phyloP scores from a whole-genome alignment of 2,888 invertebrate species.

The Lepas anatifera region DNA sequence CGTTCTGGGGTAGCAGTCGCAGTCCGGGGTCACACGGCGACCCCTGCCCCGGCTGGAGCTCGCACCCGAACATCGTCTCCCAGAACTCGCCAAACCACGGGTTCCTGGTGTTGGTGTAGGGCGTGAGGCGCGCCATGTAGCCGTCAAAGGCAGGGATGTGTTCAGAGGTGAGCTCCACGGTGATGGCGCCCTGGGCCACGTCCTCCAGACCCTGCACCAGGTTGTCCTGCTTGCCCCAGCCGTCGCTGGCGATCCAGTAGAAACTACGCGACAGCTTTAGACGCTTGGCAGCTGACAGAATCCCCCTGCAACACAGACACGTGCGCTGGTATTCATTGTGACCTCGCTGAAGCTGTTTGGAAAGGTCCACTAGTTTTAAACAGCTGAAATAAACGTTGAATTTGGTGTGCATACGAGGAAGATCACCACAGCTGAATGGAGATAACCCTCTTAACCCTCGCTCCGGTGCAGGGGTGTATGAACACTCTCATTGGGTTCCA shows the following conservation, averaged over 20 bases:
- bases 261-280: constrained; percentile 41
- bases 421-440: too few relatives aligned
- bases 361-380: too few relatives aligned
- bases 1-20: constrained; percentile 36
- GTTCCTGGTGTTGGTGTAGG: constrained; percentile 46
- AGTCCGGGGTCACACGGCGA: constrained; percentile 36
- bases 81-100: constrained; percentile 66
- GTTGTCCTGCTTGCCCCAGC: constrained; percentile 53
- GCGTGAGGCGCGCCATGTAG: constrained; percentile 52
- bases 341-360: too few relatives aligned
- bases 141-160: constrained; percentile 44
- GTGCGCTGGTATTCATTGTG: too few relatives aligned
- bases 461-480: too few relatives aligned
- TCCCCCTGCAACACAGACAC: constrained; percentile 34
- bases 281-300: constrained; percentile 46
- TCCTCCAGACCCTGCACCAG: constrained; percentile 50
- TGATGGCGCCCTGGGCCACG: constrained; percentile 57
- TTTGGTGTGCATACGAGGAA: too few relatives aligned
- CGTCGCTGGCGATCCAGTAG: constrained; percentile 55
- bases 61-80: constrained; percentile 54
- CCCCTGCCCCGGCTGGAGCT: not conserved
- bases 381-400: too few relatives aligned
- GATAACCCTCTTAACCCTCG: too few relatives aligned
- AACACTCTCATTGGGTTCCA: too few relatives aligned
- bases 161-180: constrained; percentile 45